Conservation (phyloP, 2,888 invertebrate genomes). For the Saturnia japonica region DNA sequence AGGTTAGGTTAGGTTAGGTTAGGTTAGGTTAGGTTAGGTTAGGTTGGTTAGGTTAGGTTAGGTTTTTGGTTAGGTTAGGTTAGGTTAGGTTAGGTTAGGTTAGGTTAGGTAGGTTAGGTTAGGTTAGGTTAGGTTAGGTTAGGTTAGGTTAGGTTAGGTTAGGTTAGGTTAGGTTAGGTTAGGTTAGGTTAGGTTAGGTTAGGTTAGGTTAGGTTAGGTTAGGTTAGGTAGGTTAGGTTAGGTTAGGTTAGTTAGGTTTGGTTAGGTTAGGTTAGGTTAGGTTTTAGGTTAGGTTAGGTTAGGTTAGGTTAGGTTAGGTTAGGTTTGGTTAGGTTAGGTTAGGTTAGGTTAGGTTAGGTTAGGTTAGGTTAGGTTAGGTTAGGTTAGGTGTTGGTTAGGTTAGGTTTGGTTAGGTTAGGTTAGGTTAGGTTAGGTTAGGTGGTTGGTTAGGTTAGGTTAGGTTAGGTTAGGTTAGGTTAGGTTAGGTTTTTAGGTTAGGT, state of each 20-base stretch:
- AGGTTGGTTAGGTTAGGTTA: constrained; percentile 12
- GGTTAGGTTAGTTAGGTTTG: constrained; percentile 6
- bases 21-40: constrained; percentile 31
- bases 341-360: constrained; percentile 23
- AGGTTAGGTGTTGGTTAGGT: constrained; percentile 25
- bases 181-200: constrained; percentile 31
- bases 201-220: constrained; percentile 31
- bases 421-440: constrained; percentile 24
- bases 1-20: constrained; percentile 36
- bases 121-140: constrained; percentile 31
- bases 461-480: constrained; percentile 29
- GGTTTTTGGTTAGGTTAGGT: constrained; percentile 22
- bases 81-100: constrained; percentile 25
- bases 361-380: constrained; percentile 24
- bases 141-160: constrained; percentile 31
- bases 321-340: constrained; percentile 21
- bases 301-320: constrained; percentile 22
- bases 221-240: constrained; percentile 27
- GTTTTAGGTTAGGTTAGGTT: constrained; percentile 16
- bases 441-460: constrained; percentile 30
- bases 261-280: constrained; percentile 10
- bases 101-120: constrained; percentile 30
- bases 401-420: constrained; percentile 23
- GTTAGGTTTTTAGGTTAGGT: constrained; percentile 18
- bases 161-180: constrained; percentile 30